A percentile compares a stretch with the other conserved stretches of the same genome.
Conservation (phyloP, 1,140 invertebrate species). For the Onthophagus taurus region DNA sequence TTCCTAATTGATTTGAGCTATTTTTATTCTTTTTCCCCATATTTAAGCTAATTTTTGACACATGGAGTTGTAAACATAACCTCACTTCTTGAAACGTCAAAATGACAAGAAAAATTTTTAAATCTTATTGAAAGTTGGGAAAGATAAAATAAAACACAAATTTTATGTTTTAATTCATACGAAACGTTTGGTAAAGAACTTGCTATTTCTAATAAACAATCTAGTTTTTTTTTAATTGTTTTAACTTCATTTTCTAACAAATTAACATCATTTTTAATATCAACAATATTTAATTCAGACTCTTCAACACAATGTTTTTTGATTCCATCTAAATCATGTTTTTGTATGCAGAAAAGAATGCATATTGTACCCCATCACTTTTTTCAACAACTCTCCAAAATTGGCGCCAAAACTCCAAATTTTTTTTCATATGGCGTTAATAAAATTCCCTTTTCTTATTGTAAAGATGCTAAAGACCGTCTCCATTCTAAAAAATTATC, state of each 20-base stretch:
- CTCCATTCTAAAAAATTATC: conserved; percentile 85
- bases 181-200: background rate
- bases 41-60: no score
- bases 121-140: no score
- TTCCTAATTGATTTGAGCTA: conserved; percentile 46
- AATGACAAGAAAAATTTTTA: no score
- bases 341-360: conserved; percentile 73
- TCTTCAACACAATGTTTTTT: conserved; percentile 38
- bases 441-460: conserved; percentile 70
- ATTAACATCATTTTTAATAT: background rate
- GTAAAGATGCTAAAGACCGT: conserved; percentile 63
- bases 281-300: background rate
- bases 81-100: no score
- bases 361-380: conserved; percentile 77
- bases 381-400: conserved; percentile 96
- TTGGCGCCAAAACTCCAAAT: conserved; percentile 97
- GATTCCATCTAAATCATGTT: conserved; percentile 22
- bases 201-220: background rate
- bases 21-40: conserved; percentile 59
- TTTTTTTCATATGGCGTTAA: conserved; percentile 98
- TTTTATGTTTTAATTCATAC: background rate
- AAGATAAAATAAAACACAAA: no score
- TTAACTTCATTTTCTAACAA: background rate
- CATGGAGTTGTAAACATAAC: no score
- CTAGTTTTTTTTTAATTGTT: background rate